Percentiles rank a stretch among this genome's conserved stretches.
phyloP scores from a whole-genome alignment of 1,140 invertebrate species.

The Euura saliciscinereae region DNA sequence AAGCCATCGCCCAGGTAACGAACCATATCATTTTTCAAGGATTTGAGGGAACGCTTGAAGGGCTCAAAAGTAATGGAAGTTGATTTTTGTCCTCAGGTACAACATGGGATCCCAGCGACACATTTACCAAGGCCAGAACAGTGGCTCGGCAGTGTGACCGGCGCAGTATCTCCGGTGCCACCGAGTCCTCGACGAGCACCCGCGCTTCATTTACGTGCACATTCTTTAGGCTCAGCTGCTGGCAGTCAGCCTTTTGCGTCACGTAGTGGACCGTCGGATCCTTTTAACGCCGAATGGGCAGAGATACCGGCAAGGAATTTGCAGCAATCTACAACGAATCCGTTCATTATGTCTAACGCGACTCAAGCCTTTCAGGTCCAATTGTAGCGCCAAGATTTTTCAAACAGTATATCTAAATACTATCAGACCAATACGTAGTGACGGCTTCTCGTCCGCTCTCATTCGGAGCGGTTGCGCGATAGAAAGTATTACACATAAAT shows the following conservation, averaged over 20 bases:
- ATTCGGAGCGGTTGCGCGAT: slow-evolving; percentile 21
- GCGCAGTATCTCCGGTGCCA: slow-evolving; percentile 57
- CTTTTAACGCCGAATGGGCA: slow-evolving; percentile 88
- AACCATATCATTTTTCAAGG: no score
- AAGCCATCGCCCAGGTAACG: slow-evolving; percentile 29
- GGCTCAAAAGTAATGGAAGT: no score
- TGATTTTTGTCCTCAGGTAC: slow-evolving; percentile 36
- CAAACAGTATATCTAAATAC: slow-evolving; percentile 49
- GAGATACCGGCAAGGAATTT: slow-evolving; percentile 61
- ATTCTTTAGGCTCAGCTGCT: slow-evolving; percentile 63
- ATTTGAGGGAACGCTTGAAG: no score
- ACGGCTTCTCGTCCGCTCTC: slow-evolving; percentile 17
- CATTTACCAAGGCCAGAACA: slow-evolving; percentile 75
- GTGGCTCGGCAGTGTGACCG: slow-evolving; percentile 76
- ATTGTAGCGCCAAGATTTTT: slow-evolving; percentile 62
- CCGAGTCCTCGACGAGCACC: slow-evolving; percentile 59
- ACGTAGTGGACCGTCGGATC: slow-evolving; percentile 64
- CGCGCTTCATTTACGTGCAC: slow-evolving; percentile 68
- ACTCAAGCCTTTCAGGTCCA: slow-evolving; percentile 71
- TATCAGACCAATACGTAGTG: slow-evolving; percentile 49
- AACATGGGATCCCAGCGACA: slow-evolving; percentile 39
- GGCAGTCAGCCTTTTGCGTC: slow-evolving; percentile 43
- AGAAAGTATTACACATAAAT: slow-evolving; percentile 31
- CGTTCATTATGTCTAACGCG: slow-evolving; percentile 56
- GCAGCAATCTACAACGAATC: slow-evolving; percentile 58